phyloP scores from a whole-genome alignment of 1,140 invertebrate species.

The Aporrectodea caliginosa region DNA sequence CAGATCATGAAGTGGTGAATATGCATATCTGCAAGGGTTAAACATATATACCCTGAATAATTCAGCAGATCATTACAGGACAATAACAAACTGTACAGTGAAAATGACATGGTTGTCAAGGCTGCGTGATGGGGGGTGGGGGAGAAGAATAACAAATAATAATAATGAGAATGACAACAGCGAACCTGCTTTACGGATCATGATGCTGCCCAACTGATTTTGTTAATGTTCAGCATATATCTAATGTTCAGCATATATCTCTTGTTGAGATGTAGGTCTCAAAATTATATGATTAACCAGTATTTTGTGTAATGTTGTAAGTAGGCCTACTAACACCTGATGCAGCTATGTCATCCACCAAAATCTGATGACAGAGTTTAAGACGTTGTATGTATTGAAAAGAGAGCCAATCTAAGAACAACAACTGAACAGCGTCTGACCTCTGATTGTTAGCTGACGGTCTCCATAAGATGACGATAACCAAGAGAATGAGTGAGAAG shows the following conservation, averaged over 20 bases:
- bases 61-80: too few species aligned
- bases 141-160: too few species aligned
- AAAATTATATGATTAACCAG: background rate
- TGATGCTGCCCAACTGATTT: background rate
- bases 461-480: conserved; percentile 90
- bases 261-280: background rate
- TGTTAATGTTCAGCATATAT: background rate
- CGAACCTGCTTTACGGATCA: too few species aligned
- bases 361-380: background rate
- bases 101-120: too few species aligned
- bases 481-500: conserved; percentile 78
- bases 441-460: conserved; percentile 92
- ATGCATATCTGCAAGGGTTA: conserved; percentile 84
- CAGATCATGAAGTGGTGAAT: conserved; percentile 82
- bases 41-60: too few species aligned
- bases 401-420: background rate
- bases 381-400: background rate
- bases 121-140: too few species aligned
- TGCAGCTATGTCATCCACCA: too few species aligned
- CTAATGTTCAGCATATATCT: background rate
- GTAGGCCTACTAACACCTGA: background rate
- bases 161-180: too few species aligned
- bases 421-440: too few species aligned
- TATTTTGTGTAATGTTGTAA: background rate
- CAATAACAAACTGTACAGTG: too few species aligned